Base-by-base conservation (phyloP, 2,113 vertebrate species). In the Limnothrissa miodon region DNA sequence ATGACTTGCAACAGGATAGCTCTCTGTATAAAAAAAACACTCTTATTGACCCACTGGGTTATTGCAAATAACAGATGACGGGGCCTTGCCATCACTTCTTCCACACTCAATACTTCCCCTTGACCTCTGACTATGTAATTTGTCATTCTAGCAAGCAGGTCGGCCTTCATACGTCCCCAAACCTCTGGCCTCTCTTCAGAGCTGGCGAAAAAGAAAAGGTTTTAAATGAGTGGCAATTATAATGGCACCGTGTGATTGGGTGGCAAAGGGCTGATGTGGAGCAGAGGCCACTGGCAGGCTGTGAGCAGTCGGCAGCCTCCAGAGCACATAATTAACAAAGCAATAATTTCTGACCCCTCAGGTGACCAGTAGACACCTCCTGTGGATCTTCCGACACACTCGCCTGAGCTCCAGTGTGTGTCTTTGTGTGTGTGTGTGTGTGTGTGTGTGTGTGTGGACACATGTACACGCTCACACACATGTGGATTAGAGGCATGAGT, bases 201-300 rank as follows among this genome's bases (percentile, higher is more conserved):
- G 42, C 84, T 82, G 79, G 66, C 45, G 84, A 86, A 36, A 92
- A 87, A 90, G 81, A 87, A 84, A 89, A 62, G 56, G 78, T 23
- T 79, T 33, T 84, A 89, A 94, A 93, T 92, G 92, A 91, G 84
- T 82, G 84, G 87, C 89, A 91, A 92, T 94, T 90, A 92, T 87
- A 78, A 85, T 84, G 23, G 74, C 25, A 83, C 82, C 19, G 82
- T 90, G 91, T 90, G 91, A 92, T 90, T 89, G 81, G 82, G 86
- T 82, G 86, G 33, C 56, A 80, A 88, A 87, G 83, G 87, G 1
- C 87, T 85, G 83, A 11, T 56, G 78, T 62, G 79, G 87, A 84
- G 82, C 46, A 53, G 80, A 45, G 59, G 84, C 36, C 83, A 74
- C 82, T 81, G 62, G 82, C 13, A 80, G 81, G 85, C 45, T 29